Evolutionary conservation across 2,797 vertebrate species (phyloP), one percentile per base, ranked within the genome.

Genomic region (Peromyscus aztecus): DNA sequence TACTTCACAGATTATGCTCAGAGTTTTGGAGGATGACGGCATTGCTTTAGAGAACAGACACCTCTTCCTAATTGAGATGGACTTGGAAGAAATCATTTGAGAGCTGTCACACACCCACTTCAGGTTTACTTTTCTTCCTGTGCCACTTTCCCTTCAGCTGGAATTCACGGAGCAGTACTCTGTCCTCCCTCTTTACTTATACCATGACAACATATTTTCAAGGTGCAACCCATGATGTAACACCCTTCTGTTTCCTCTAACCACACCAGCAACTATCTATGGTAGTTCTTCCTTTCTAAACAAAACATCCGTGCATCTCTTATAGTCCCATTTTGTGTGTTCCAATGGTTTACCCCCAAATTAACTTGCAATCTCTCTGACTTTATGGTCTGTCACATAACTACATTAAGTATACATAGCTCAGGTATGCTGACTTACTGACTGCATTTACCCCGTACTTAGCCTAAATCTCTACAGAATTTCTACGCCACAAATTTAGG

Each of bases 241-340:
- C 16, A 57, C 31, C 37, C 40, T 57, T 94, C 67, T 65, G 49
- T 27, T 82, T 94, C 40, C 37, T 82, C 52, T 83, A 94, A 57
- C n/a, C 40, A 61, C 5, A 69, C 73, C 2, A 90, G 46, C 16
- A 84, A 43, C 19, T 29, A 0, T 55, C 23, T 31, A 0, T 59
- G 61, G 81, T 40, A 43, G 31, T 27, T 80, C 55, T 75, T 73
- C 67, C 6, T 55, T n/a, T 65, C 37, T 85, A 89, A 37, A 8
- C 27, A 84, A 77, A 59, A 71, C 40, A 63, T 37, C 23, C 67
- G 23, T 5, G 17, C 52, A 71, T 57, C 89, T 90, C 43, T 96
- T 59, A 73, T 1, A 67, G 9, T 40, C 24, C 0, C 21, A 67
- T 65, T 95, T 65, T 95, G 23, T 61, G 3, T 40, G 46, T 67